These are phyloP conservation scores for Pissodes strobi DNA, from an alignment of 1,140 invertebrate species.

Conservation along the genomic window DNA sequence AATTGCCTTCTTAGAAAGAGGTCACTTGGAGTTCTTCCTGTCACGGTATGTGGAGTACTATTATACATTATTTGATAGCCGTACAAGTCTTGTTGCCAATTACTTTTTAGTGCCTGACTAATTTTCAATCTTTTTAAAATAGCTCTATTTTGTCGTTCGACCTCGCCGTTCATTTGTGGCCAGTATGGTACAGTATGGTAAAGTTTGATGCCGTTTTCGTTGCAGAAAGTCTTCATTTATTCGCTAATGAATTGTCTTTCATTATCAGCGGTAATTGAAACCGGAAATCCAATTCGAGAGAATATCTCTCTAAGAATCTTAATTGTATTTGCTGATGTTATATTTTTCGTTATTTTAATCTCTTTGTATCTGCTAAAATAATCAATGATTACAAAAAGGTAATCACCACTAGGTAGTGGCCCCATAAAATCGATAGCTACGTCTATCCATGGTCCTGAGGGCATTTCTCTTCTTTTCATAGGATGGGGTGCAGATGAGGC, in stretches of 20 bases:
- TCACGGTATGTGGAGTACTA: slow-evolving; percentile 41
- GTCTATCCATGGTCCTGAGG: slow-evolving; percentile 49
- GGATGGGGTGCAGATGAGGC: slow-evolving; percentile 8
- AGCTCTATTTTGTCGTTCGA: slow-evolving; percentile 47
- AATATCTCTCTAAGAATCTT: slow-evolving; percentile 7
- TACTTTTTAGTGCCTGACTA: too few species aligned
- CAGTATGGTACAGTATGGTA: too few species aligned
- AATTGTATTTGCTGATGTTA: background rate
- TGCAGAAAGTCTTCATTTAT: slow-evolving; percentile 15
- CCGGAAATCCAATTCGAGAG: slow-evolving; percentile 30
- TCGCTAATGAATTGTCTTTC: slow-evolving; percentile 30
- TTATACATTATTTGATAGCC: slow-evolving; percentile 49
- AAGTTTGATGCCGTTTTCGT: slow-evolving; percentile 23
- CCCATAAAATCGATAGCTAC: slow-evolving; percentile 51
- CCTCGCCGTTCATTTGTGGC: too few species aligned
- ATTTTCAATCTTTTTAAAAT: too few species aligned
- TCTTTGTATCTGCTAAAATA: slow-evolving; percentile 35
- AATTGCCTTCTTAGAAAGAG: slow-evolving; percentile 34
- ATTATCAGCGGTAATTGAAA: slow-evolving; percentile 35
- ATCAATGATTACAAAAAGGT: slow-evolving; percentile 42
- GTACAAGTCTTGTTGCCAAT: slow-evolving; percentile 38
- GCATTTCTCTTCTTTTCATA: slow-evolving; percentile 47
- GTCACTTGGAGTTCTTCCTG: slow-evolving; percentile 38
- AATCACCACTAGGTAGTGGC: slow-evolving; percentile 44
- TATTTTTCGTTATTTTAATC: slow-evolving; percentile 12